These are phyloP conservation scores for Trematomus loennbergii DNA, from an alignment of 2,113 vertebrate species.

Conservation along the genomic window DNA sequence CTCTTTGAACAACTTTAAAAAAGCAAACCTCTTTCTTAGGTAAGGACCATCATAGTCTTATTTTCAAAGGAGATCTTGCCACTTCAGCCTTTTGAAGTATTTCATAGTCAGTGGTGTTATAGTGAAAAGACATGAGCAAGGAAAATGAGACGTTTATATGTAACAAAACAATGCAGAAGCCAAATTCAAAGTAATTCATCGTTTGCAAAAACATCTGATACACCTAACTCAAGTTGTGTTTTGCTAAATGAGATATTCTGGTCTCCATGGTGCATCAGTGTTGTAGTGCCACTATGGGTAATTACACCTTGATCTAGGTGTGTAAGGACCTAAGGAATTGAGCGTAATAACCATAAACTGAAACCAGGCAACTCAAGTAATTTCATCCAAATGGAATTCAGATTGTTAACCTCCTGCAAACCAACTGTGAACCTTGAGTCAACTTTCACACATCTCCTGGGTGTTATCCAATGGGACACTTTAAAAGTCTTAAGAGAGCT, in stretches of 20 bases:
- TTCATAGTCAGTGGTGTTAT: slow-evolving; percentile 24
- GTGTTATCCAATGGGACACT: background rate
- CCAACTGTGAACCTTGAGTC: slow-evolving; percentile 12
- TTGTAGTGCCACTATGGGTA: slow-evolving; percentile 9
- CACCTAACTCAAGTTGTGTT: background rate
- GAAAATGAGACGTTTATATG: background rate
- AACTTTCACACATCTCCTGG: slow-evolving; percentile 2
- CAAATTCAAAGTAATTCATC: background rate
- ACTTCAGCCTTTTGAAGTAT: slow-evolving; percentile 30
- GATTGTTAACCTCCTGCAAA: slow-evolving; percentile 25
- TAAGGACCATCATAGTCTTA: slow-evolving; percentile 41
- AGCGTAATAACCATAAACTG: slow-evolving; percentile 22
- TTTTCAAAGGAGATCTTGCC: slow-evolving; percentile 51
- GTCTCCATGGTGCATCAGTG: slow-evolving; percentile 1
- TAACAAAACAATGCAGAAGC: slow-evolving; percentile 1
- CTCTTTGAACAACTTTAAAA: slow-evolving; percentile 50
- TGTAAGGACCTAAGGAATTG: slow-evolving; percentile 18
- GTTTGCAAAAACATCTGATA: background rate
- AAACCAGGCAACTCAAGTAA: slow-evolving; percentile 7
- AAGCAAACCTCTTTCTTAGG: slow-evolving; percentile 39
- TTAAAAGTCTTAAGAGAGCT: background rate
- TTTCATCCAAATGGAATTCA: slow-evolving; percentile 30
- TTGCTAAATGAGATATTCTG: background rate
- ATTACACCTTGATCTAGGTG: slow-evolving; percentile 1
- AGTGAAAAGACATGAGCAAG: background rate